Percentiles rank a stretch among this genome's conserved stretches.
phyloP scores from a whole-genome alignment of 2,797 vertebrate species.

The Odontamblyopus lacepedii region DNA sequence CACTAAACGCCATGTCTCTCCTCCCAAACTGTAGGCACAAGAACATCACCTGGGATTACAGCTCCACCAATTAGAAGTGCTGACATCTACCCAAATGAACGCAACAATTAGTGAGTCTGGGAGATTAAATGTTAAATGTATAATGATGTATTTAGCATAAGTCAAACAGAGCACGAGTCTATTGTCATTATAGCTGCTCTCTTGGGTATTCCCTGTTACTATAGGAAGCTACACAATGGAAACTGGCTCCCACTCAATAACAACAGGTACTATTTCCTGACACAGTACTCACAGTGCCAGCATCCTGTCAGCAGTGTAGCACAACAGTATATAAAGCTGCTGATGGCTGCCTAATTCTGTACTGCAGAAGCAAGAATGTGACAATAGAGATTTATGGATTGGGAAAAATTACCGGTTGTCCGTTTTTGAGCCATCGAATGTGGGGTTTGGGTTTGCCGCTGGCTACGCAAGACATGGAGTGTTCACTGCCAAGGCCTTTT shows the following conservation, averaged over 20 bases:
- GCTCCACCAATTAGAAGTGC: slow-evolving; percentile 13
- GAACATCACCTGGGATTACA: slow-evolving; percentile 1
- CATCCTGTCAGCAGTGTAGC: slow-evolving; percentile 42
- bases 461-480: slow-evolving; percentile 89
- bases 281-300: slow-evolving; percentile 40
- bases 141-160: slow-evolving; percentile 34
- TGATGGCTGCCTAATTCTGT: background rate
- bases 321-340: slow-evolving; percentile 30
- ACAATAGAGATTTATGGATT: slow-evolving; percentile 18
- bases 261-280: slow-evolving; percentile 54
- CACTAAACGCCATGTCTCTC: slow-evolving; percentile 83
- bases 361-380: slow-evolving; percentile 13
- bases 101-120: slow-evolving; percentile 21
- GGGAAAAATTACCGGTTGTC: slow-evolving; percentile 76
- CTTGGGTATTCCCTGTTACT: slow-evolving; percentile 45
- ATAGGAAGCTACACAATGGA: slow-evolving; percentile 42
- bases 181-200: slow-evolving; percentile 47
- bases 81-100: slow-evolving; percentile 17
- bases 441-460: slow-evolving; percentile 89
- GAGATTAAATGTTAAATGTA: slow-evolving; percentile 30
- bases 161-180: slow-evolving; percentile 38
- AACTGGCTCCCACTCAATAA: slow-evolving; percentile 54
- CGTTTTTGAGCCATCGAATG: slow-evolving; percentile 91
- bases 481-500: slow-evolving; percentile 86
- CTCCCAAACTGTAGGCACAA: slow-evolving; percentile 76